These are phyloP conservation scores for Teleogryllus oceanicus DNA, from an alignment of 2,888 invertebrate species.

Conservation along the genomic window DNA sequence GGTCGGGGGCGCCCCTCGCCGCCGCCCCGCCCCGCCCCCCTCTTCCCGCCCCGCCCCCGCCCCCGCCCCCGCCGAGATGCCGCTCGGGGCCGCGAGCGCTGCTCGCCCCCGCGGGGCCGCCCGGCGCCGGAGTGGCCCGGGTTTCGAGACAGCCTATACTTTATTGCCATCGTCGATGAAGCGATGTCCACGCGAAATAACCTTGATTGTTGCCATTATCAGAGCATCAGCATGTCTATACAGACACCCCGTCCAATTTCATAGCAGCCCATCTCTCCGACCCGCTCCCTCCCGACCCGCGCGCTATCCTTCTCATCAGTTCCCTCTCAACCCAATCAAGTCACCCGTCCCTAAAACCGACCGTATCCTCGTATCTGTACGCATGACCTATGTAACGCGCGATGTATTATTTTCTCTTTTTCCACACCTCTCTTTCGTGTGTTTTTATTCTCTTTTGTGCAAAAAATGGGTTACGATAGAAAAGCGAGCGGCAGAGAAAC, in stretches of 20 bases:
- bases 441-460: neutral
- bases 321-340: neutral
- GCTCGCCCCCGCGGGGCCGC: neutral
- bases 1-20: neutral
- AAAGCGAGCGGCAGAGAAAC: neutral
- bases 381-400: neutral
- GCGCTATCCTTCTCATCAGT: neutral
- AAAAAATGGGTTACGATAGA: neutral
- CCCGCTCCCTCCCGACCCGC: neutral
- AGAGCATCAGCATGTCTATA: constrained; percentile 18
- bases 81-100: neutral
- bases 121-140: neutral
- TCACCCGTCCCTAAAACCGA: constrained; percentile 1
- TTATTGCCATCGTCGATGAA: constrained; percentile 2
- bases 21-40: neutral
- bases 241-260: constrained; percentile 9
- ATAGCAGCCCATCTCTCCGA: constrained; percentile 18
- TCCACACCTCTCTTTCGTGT: neutral
- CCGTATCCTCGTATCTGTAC: neutral
- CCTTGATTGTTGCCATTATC: constrained; percentile 10
- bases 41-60: neutral
- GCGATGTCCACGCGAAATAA: constrained; percentile 10
- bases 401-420: neutral
- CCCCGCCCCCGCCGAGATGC: neutral
- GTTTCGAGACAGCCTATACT: constrained; percentile 10